Evolutionary conservation across 92 coral and sea anemone species (phyloP).

Genomic region (Phenganax marumi): DNA sequence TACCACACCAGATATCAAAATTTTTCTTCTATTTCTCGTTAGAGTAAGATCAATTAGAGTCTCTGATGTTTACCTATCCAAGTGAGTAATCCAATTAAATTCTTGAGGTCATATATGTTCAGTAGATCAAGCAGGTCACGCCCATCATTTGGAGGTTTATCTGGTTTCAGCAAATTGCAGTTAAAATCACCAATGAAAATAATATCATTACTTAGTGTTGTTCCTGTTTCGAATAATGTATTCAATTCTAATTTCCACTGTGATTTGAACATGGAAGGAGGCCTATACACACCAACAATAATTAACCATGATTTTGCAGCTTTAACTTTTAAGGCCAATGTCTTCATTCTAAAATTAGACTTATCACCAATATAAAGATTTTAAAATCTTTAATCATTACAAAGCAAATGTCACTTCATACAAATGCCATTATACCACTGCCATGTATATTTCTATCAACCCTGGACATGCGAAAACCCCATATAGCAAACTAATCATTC

Average conservation of each 20-base stretch:
- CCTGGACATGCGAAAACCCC: constrained; percentile 32
- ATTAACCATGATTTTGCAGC: constrained; percentile 29
- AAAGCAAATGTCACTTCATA: constrained; percentile 48
- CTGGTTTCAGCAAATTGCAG: constrained; percentile 44
- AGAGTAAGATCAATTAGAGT: constrained; percentile 48
- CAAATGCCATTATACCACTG: constrained; percentile 45
- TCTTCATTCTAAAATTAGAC: constrained; percentile 32
- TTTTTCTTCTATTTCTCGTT: constrained; percentile 44
- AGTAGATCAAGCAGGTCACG: constrained; percentile 46
- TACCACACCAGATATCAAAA: constrained; percentile 45
- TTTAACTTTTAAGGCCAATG: constrained; percentile 40
- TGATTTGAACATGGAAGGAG: constrained; percentile 37
- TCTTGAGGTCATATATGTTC: constrained; percentile 46
- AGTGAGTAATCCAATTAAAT: constrained; percentile 38
- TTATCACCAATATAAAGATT: constrained; percentile 1
- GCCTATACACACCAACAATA: constrained; percentile 42
- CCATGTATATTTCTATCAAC: constrained; percentile 52
- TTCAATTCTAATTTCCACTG: constrained; percentile 43
- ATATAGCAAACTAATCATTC: constrained; percentile 38
- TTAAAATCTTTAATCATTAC: constrained; percentile 24
- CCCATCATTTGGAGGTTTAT: constrained; percentile 59
- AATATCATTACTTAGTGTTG: constrained; percentile 32
- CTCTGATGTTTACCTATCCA: constrained; percentile 43
- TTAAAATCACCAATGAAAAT: constrained; percentile 51
- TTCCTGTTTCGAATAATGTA: constrained; percentile 39